Evolutionary conservation across 2,797 vertebrate genomes (phyloP).

Genomic region (Jordanella pulchra): DNA sequence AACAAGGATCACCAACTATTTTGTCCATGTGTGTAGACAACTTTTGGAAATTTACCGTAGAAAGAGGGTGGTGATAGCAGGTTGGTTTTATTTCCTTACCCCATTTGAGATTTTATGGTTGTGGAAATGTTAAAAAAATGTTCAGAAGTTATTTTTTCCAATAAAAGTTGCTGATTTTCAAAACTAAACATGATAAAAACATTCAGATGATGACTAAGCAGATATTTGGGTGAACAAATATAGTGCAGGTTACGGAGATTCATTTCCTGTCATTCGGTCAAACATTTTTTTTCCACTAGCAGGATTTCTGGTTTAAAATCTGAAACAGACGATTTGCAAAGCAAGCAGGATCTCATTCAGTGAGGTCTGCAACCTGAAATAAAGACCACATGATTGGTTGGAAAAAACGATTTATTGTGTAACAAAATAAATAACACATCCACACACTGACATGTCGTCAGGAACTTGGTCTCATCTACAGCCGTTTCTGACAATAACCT

Average conservation of each 20-base stretch:
- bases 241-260: background rate
- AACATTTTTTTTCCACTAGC: background rate
- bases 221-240: background rate
- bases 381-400: background rate
- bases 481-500: background rate
- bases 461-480: background rate
- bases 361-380: background rate
- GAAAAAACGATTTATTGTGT: constrained; percentile 40
- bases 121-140: background rate
- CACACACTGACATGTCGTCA: constrained; percentile 12
- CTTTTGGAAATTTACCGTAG: too few species aligned
- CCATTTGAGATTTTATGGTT: background rate
- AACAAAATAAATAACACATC: constrained; percentile 54
- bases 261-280: background rate
- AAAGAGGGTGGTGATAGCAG: background rate
- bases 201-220: background rate
- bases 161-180: background rate
- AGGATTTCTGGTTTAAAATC: constrained; percentile 1
- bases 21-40: too few species aligned
- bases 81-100: background rate
- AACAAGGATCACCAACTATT: too few species aligned
- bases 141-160: background rate
- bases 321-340: background rate
- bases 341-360: background rate
- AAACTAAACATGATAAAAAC: background rate